A percentile compares a stretch with the other conserved stretches of the same genome.
Conservation (phyloP, 2,113 vertebrate species). For the Sorex fumeus region DNA sequence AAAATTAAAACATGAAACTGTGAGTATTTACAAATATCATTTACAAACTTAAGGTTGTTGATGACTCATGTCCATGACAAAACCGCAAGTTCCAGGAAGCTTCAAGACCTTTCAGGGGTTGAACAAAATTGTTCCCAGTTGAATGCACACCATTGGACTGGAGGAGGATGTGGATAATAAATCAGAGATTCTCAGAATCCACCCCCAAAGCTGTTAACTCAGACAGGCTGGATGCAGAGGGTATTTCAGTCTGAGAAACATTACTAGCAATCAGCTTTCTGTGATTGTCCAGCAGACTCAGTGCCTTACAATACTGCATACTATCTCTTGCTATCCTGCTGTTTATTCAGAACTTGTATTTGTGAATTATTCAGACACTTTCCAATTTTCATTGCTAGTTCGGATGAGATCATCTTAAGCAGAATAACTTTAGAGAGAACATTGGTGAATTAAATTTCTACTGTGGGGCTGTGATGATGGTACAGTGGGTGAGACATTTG, state of each 20-base stretch:
- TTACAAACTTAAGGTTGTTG: constrained; percentile 60
- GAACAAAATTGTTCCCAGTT: neutral
- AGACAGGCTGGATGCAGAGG: neutral
- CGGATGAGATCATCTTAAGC: constrained; percentile 5
- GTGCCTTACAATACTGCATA: neutral
- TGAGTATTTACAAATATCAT: constrained; percentile 70
- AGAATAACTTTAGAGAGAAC: neutral
- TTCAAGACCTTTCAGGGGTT: neutral
- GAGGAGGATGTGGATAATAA: neutral
- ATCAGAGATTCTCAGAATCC: neutral
- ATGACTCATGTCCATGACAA: constrained; percentile 48
- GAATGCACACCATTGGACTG: neutral
- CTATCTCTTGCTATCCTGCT: neutral
- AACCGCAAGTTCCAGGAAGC: neutral
- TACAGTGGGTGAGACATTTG: too few relatives aligned
- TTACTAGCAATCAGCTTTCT: neutral
- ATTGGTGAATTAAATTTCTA: neutral
- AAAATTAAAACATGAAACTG: constrained; percentile 71
- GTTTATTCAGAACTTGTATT: neutral
- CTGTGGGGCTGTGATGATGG: too few relatives aligned
- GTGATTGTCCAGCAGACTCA: neutral
- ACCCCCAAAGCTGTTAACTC: neutral
- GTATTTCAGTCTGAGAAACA: neutral
- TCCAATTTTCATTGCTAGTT: constrained; percentile 8
- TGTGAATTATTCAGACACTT: constrained; percentile 55